Conservation (phyloP, 2,888 invertebrate genomes). For the Polymixis flavicincta region DNA sequence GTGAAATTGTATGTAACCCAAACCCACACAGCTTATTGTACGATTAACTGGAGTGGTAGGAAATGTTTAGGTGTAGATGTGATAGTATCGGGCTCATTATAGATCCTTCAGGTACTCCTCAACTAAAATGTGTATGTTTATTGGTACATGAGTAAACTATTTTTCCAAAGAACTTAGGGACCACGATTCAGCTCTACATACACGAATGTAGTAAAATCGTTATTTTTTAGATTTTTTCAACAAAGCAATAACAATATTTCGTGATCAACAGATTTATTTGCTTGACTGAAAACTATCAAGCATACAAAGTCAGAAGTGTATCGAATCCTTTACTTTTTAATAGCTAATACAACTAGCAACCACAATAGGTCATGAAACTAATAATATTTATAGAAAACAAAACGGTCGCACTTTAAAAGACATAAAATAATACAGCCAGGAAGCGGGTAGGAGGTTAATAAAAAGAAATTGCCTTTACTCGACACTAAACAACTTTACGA, state of each 20-base stretch:
- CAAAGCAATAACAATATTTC: background rate
- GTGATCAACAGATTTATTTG: constrained; percentile 10
- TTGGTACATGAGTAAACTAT: background rate
- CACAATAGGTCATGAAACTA: constrained; percentile 51
- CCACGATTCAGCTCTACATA: background rate
- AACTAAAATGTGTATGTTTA: background rate
- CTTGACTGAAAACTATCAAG: background rate
- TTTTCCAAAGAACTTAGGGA: background rate
- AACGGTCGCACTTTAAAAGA: constrained; percentile 59
- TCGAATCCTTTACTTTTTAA: background rate
- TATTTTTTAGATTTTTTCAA: background rate
- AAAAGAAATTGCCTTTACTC: constrained; percentile 78
- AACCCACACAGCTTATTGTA: constrained; percentile 19
- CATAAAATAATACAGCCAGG: constrained; percentile 74
- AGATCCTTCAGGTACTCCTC: background rate
- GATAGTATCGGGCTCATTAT: constrained; percentile 12
- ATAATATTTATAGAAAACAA: constrained; percentile 57
- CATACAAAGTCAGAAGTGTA: background rate
- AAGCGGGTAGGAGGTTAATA: constrained; percentile 76
- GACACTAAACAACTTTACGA: constrained; percentile 83
- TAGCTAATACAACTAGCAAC: background rate
- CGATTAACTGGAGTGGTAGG: background rate
- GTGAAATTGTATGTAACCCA: constrained; percentile 37
- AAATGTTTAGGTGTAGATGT: background rate
- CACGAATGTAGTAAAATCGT: background rate